Evolutionary conservation across 2,797 vertebrate species (phyloP).

Genomic region (Anisognathus igniventris): DNA sequence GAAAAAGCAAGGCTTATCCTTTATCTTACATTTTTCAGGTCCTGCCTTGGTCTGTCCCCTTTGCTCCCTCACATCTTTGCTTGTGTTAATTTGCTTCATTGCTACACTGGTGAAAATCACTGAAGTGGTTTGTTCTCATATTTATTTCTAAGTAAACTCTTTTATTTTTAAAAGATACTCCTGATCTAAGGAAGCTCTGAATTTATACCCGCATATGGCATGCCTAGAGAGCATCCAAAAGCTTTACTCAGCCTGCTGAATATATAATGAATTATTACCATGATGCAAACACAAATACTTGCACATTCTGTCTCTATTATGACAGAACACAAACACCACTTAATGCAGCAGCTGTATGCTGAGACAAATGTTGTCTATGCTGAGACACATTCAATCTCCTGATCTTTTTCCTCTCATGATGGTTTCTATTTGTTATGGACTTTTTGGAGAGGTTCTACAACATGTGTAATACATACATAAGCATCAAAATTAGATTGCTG

Average conservation of each 20-base stretch:
- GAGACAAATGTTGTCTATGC: not conserved
- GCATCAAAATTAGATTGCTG: not conserved
- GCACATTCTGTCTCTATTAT: not conserved
- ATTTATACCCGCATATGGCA: not conserved
- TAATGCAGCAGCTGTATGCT: not conserved
- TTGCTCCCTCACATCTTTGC: not conserved
- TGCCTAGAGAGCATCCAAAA: not conserved
- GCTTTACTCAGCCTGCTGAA: not conserved
- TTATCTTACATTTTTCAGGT: not conserved
- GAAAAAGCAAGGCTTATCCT: not conserved
- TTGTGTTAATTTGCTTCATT: not conserved
- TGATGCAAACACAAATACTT: not conserved
- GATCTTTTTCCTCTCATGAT: not conserved
- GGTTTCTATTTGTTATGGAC: not conserved
- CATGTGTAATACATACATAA: not conserved
- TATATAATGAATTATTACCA: conserved; percentile 27
- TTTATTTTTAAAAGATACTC: not conserved
- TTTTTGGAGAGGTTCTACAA: not conserved
- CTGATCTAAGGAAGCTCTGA: not conserved
- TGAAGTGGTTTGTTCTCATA: not conserved
- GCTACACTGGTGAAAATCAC: not conserved
- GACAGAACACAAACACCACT: conserved; percentile 15
- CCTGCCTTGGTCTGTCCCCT: not conserved
- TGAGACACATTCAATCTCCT: not conserved
- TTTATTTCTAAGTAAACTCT: not conserved